These are phyloP conservation scores for Bombus terrestris DNA, from an alignment of 1,140 invertebrate species.

Conservation along the genomic window DNA sequence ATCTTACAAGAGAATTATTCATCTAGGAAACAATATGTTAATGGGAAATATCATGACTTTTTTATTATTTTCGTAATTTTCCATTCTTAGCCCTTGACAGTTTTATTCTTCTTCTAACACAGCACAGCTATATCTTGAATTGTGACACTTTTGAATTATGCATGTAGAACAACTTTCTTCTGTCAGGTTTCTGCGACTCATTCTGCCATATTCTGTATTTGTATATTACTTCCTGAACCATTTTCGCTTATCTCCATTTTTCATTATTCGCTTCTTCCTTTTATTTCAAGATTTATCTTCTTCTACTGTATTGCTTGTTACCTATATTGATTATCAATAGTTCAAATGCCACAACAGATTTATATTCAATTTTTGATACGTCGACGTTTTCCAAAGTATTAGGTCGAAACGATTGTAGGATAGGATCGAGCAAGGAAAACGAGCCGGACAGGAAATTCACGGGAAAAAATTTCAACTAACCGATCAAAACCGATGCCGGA, in stretches of 20 bases:
- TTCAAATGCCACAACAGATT: not conserved
- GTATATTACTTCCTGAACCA: not conserved
- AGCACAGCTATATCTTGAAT: too few species aligned
- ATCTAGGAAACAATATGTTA: too few species aligned
- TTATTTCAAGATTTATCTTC: not conserved
- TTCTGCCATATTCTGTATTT: not conserved
- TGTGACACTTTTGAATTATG: too few species aligned
- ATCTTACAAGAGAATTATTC: too few species aligned
- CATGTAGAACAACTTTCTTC: too few species aligned
- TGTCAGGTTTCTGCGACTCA: too few species aligned
- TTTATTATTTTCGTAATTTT: too few species aligned
- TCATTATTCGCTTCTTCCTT: not conserved
- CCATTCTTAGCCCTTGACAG: too few species aligned
- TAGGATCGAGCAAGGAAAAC: not conserved
- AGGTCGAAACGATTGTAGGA: not conserved
- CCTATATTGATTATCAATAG: not conserved
- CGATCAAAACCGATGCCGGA: conserved; percentile 6
- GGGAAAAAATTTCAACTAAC: not conserved
- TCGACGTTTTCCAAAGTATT: not conserved
- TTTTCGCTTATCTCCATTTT: not conserved
- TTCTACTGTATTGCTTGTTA: not conserved
- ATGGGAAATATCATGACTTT: too few species aligned
- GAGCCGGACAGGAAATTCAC: not conserved
- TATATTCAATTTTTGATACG: not conserved
- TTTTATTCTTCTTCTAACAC: too few species aligned